Evolutionary conservation across 2,888 invertebrate species (phyloP), one percentile per base, ranked within the genome.

Genomic region (Gonocerus acuteangulatus): DNA sequence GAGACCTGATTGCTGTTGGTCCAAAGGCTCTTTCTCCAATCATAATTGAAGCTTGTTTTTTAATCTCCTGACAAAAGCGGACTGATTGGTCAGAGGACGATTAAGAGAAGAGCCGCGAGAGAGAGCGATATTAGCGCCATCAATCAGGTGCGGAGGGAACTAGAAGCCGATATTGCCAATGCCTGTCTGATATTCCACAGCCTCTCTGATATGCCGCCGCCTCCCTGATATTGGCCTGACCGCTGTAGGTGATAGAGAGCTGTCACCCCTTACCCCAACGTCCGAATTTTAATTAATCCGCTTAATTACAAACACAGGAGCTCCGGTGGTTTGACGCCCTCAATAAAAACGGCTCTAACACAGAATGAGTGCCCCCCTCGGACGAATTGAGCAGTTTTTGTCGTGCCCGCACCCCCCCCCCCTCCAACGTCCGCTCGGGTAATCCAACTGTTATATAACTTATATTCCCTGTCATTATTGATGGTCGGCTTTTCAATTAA

Each of bases 381-480:
- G 9, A 27, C 27, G 9, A 27, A 27, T 6, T 9, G 4, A 27
- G 27, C 51, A 19, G 32, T 51, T 51, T 51, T 51, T 51, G 51
- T 27, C 27, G 4, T 9, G 4, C 27, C 27, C 51, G n/a, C 32
- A 18, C 15, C 32, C 34, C 48, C 19, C 32, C 2, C 32, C n/a
- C 13, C 1, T 27, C 27, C n/a, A n/a, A n/a, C n/a, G n/a, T 51
- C 32, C 34, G 34, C 34, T 34, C 19, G n/a, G 16, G n/a, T 15
- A 42, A 42, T 42, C n/a, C 16, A n/a, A n/a, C 42, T 42, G 32
- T 32, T 51, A 32, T 51, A 51, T 51, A 18, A 51, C 36, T 51
- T 34, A 51, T 51, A 51, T 51, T 51, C 51, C 51, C 34, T 51
- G 51, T 51, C 51, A 51, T 51, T 51, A 51, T 51, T 51, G 36